Conservation (phyloP, 2,797 vertebrate species). For the Phrynocephalus guinanensis region DNA sequence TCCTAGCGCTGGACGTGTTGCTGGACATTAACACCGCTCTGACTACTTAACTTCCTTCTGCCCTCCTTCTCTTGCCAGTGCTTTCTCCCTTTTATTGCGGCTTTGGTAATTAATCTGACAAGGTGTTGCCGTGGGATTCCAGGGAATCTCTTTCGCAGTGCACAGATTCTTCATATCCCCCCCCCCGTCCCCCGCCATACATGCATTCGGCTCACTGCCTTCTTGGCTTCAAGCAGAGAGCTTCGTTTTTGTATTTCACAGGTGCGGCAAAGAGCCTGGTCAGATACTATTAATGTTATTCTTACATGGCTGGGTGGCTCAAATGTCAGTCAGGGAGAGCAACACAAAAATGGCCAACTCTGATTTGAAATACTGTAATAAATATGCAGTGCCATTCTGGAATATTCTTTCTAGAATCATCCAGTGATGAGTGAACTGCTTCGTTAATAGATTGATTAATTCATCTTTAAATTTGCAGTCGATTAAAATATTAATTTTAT, state of each 20-base stretch:
- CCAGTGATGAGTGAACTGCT: neutral
- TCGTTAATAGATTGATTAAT: neutral
- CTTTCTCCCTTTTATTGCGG: slow-evolving; percentile 30
- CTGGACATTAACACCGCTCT: slow-evolving; percentile 54
- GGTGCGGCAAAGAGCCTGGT: slow-evolving; percentile 27
- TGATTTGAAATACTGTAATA: neutral
- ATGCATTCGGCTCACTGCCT: neutral
- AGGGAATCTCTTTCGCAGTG: neutral
- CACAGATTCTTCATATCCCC: neutral
- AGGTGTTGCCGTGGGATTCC: slow-evolving; percentile 47
- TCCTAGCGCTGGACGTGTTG: slow-evolving; percentile 50
- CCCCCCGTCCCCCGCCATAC: neutral
- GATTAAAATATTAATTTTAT: neutral
- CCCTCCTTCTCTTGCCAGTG: slow-evolving; percentile 55
- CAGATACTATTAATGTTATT: slow-evolving; percentile 37
- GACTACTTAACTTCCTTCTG: slow-evolving; percentile 51
- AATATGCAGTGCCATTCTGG: neutral
- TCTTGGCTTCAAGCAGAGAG: slow-evolving; percentile 37
- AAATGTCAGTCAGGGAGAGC: neutral
- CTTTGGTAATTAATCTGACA: slow-evolving; percentile 48
- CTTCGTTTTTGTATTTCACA: slow-evolving; percentile 38
- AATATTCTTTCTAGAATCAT: neutral
- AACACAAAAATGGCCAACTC: neutral
- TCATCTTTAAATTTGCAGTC: neutral
- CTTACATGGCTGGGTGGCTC: neutral